Percentiles rank a stretch among this genome's conserved stretches.
Conservation (phyloP, 2,888 invertebrate species). For the Rhopalosiphum nymphaeae region DNA sequence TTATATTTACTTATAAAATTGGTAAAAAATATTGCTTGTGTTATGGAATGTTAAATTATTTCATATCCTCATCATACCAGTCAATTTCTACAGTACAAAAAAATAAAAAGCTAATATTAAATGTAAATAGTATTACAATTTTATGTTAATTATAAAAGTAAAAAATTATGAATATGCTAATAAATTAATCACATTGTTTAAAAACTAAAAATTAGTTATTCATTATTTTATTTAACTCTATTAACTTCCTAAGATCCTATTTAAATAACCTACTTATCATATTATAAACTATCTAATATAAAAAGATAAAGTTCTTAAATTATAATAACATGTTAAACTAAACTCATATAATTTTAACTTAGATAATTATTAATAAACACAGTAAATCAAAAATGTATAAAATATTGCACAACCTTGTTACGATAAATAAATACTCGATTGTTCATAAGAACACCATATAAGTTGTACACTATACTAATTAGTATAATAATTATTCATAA, state of each 20-base stretch:
- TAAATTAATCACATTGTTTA: background rate
- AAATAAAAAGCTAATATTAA: background rate
- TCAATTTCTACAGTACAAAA: background rate
- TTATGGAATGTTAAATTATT: conserved; percentile 28
- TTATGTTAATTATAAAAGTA: conserved; percentile 46
- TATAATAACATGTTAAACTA: conserved; percentile 37
- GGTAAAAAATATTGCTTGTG: conserved; percentile 40
- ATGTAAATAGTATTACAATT: background rate
- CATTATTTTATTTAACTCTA: background rate
- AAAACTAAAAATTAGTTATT: background rate
- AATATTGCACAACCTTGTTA: conserved; percentile 57
- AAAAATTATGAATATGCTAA: conserved; percentile 9
- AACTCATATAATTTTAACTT: conserved; percentile 21
- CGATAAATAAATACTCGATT: conserved; percentile 35
- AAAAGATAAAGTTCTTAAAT: conserved; percentile 44
- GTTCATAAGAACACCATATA: background rate
- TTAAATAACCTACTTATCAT: background rate
- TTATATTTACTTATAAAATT: conserved; percentile 16
- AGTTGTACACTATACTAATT: background rate
- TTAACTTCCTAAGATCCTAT: background rate
- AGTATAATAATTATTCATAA: background rate
- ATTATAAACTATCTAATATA: conserved; percentile 34
- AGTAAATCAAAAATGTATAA: conserved; percentile 17
- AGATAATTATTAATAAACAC: conserved; percentile 19
- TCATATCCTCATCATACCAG: background rate